Conservation (phyloP, 2,113 vertebrate species). For the Dermatemys mawii region DNA sequence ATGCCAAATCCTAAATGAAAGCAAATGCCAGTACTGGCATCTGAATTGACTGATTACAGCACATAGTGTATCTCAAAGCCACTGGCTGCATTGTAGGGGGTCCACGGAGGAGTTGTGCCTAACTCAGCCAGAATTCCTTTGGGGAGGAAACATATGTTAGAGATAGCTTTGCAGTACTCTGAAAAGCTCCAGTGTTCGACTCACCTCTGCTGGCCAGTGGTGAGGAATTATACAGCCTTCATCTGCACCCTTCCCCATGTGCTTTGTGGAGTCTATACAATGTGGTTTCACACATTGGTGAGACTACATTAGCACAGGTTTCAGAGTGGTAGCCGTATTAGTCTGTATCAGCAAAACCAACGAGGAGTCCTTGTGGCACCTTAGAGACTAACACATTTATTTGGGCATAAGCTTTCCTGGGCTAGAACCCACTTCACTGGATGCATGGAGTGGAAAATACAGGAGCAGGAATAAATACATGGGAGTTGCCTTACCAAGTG, state of each 20-base stretch:
- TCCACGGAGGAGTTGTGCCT: not conserved
- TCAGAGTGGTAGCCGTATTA: no score
- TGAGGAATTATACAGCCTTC: fast-evolving
- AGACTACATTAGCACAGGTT: not conserved
- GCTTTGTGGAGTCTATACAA: not conserved
- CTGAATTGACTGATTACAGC: constrained; percentile 29
- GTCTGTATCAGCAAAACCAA: no score
- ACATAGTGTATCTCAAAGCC: not conserved
- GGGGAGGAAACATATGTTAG: fast-evolving
- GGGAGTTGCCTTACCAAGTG: no score
- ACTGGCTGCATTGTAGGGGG: not conserved
- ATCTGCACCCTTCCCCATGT: fast-evolving
- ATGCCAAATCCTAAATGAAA: constrained; percentile 57
- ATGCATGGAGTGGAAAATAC: no score
- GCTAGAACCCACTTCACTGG: no score
- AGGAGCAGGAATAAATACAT: no score
- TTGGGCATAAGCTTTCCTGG: no score
- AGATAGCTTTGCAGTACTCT: not conserved
- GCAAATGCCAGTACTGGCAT: constrained; percentile 38
- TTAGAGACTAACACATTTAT: no score
- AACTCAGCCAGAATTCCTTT: not conserved
- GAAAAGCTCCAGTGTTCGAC: not conserved
- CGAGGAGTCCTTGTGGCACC: no score
- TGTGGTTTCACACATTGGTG: not conserved
- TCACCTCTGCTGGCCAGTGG: not conserved